A percentile compares a stretch with the other conserved stretches of the same genome.
These are phyloP conservation scores for Orussus abietinus DNA, from an alignment of 1,140 invertebrate species.

Conservation along the genomic window DNA sequence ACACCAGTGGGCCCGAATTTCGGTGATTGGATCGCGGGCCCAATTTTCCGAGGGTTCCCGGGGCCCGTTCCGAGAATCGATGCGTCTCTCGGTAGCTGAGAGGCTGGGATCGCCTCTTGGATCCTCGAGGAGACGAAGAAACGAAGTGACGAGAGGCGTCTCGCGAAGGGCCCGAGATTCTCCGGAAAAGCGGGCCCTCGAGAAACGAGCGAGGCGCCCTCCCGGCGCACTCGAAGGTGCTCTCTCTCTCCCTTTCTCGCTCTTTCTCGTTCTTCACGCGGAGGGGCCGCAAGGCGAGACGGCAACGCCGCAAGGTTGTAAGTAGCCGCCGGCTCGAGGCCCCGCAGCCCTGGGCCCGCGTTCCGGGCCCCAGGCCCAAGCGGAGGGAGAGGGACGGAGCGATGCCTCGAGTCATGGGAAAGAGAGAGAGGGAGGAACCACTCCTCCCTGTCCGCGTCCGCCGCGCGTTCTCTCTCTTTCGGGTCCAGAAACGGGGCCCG, in stretches of 20 bases:
- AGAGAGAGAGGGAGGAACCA: constrained; percentile 21
- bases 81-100: constrained; percentile 10
- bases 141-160: too few species aligned
- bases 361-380: neutral
- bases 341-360: too few species aligned
- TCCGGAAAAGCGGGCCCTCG: too few species aligned
- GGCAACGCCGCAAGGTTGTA: constrained; percentile 5
- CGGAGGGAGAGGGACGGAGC: constrained; percentile 15
- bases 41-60: neutral
- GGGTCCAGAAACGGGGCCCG: too few species aligned
- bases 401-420: constrained; percentile 14
- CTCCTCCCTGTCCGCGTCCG: too few species aligned
- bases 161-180: too few species aligned
- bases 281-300: neutral
- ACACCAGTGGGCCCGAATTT: too few species aligned
- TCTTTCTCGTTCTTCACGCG: neutral
- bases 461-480: too few species aligned
- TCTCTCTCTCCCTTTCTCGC: constrained; percentile 4
- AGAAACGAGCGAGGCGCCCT: constrained; percentile 22
- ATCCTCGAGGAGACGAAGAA: too few species aligned
- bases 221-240: constrained; percentile 15
- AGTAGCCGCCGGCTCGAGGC: constrained; percentile 5
- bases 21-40: constrained; percentile 10
- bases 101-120: constrained; percentile 5
- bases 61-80: constrained; percentile 8